phyloP scores from a whole-genome alignment of 1,140 invertebrate genomes.

The Polypedilum vanderplanki region DNA sequence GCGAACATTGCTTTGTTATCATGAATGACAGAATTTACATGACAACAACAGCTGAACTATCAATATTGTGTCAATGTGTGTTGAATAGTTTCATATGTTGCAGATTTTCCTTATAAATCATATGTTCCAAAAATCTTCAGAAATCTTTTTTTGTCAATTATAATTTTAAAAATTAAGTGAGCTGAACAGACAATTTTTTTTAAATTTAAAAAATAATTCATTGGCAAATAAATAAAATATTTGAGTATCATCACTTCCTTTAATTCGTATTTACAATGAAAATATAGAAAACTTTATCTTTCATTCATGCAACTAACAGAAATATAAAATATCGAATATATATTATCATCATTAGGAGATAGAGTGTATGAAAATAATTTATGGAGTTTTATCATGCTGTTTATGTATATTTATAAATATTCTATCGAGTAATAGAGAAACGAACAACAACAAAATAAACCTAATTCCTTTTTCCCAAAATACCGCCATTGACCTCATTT shows the following conservation, averaged over 20 bases:
- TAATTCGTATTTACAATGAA: too few species aligned
- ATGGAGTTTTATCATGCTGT: neutral
- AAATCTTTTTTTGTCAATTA: too few species aligned
- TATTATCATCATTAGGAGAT: conserved; percentile 20
- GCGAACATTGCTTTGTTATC: too few species aligned
- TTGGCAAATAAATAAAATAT: too few species aligned
- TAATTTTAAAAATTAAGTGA: too few species aligned
- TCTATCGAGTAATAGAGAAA: neutral
- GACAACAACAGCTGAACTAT: neutral
- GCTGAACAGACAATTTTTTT: too few species aligned
- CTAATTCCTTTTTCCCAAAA: neutral
- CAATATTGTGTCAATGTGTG: neutral
- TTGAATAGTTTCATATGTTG: neutral
- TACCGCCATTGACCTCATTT: conserved; percentile 21
- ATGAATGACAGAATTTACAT: neutral
- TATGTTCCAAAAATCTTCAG: neutral
- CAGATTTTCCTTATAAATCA: neutral
- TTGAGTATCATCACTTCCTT: too few species aligned
- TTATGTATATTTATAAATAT: neutral
- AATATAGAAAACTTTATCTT: too few species aligned
- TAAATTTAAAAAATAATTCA: too few species aligned
- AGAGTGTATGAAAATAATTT: neutral
- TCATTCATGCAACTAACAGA: neutral
- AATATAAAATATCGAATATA: conserved; percentile 18
- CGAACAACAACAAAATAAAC: neutral